Percentiles rank a stretch among this genome's conserved stretches.
Evolutionary conservation across 2,797 vertebrate species (phyloP).

Genomic region (Somateria mollissima): DNA sequence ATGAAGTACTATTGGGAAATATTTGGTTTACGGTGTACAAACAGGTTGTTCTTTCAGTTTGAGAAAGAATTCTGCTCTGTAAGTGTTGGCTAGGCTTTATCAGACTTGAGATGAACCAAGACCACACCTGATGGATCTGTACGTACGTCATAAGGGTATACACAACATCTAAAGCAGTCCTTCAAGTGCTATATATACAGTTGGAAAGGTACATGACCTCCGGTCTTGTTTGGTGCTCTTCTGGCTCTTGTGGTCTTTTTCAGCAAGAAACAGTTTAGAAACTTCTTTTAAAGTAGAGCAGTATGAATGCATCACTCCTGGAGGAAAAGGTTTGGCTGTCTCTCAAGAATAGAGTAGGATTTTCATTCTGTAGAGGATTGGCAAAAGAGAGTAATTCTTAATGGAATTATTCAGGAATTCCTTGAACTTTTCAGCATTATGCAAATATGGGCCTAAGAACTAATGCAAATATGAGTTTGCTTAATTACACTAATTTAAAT

Average conservation of each 20-base stretch:
- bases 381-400: background rate
- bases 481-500: constrained; percentile 7
- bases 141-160: background rate
- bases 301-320: background rate
- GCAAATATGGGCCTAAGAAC: background rate
- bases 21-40: background rate
- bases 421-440: constrained; percentile 10
- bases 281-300: background rate
- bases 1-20: constrained; percentile 18
- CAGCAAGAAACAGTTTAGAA: background rate
- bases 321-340: background rate
- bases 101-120: background rate
- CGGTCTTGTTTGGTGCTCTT: background rate
- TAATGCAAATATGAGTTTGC: background rate
- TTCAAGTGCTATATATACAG: background rate
- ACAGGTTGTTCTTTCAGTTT: constrained; percentile 38
- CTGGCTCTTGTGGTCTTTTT: background rate
- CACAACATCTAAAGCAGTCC: background rate
- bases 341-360: background rate
- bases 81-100: constrained; percentile 2
- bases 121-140: background rate
- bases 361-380: constrained; percentile 32
- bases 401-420: constrained; percentile 6
- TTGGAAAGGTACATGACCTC: background rate
- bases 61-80: constrained; percentile 7